phyloP scores from a whole-genome alignment of 2,888 invertebrate genomes.

The Lottia gigantea region DNA sequence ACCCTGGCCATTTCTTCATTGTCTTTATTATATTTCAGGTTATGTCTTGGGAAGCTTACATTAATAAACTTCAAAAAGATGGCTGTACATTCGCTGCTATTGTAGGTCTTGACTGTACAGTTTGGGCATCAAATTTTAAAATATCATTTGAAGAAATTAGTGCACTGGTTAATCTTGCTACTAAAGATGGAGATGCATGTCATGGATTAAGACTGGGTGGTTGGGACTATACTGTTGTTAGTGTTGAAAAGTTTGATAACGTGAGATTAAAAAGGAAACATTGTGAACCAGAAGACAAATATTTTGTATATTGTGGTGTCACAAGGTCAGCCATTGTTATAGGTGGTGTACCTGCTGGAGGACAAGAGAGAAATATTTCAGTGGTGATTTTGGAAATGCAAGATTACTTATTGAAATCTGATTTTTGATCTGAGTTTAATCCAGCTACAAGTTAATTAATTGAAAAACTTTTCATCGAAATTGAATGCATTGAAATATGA shows the following conservation, averaged over 20 bases:
- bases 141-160: background rate
- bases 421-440: background rate
- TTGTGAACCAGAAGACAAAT: background rate
- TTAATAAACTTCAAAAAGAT: background rate
- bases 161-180: background rate
- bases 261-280: background rate
- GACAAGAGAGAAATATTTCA: background rate
- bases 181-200: background rate
- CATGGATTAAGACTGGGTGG: background rate
- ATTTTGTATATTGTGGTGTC: slow-evolving; percentile 4
- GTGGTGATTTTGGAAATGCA: background rate
- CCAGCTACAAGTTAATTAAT: no score
- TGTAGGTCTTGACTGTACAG: background rate
- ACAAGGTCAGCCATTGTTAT: background rate
- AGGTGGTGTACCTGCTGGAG: background rate
- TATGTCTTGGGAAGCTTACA: slow-evolving; percentile 7
- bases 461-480: no score
- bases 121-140: background rate
- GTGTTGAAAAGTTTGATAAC: background rate
- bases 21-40: background rate
- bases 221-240: slow-evolving; percentile 4
- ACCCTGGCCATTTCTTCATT: no score
- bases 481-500: no score
- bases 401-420: background rate
- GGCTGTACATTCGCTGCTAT: background rate